Base-by-base conservation (phyloP, 2,113 vertebrate species). In the Emydocephalus ijimae region DNA sequence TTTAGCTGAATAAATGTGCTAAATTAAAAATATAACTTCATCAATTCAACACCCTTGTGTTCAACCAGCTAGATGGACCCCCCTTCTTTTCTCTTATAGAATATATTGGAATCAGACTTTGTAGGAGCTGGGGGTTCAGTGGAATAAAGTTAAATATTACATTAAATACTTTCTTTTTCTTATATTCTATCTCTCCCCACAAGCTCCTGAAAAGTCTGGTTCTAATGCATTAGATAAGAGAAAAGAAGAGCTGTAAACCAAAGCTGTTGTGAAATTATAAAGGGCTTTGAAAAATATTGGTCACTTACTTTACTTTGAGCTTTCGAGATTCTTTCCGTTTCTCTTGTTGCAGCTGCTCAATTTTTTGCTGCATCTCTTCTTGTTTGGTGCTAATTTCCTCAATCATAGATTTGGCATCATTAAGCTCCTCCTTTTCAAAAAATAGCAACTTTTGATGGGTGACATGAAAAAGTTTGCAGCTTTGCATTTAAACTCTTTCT, bases 381-480 rank as follows among this genome's bases (percentile, higher is more conserved):
- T 99, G 99, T 95, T 98, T 98, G 96, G 97, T 97, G 89, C 98
- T 98, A 18, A 99, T 98, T 81, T 99, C 98, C 93, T 98, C 98
- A 90, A 99, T 98, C 97, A 99, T 99, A 90, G 98, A 97, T 97
- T 99, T 97, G 0, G 98, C 98, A 93, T 98, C 98, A 9, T 97
- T 98, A 94, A 99, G 97, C 95, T 99, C 98, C 96, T 99, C 99
- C 99, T 99, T 95, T 91, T 93, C 94, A 90, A 95, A 39, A 56
- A 89, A 96, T 93, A 43, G 86, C 92, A 93, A 90, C 85, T 26
- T 45, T 23, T 89, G 55, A 26, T 7, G 52, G 24, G n/a, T 43
- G 86, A 21, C 8, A 18, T 69, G 24, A 39, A 91, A n/a, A 93
- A 61, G 4, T 5, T 69, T 69, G 29, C 29, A n/a, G 29, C 56